Percentiles rank a stretch among this genome's conserved stretches.
phyloP scores from a whole-genome alignment of 1,140 invertebrate genomes.

The Argopecten irradians region DNA sequence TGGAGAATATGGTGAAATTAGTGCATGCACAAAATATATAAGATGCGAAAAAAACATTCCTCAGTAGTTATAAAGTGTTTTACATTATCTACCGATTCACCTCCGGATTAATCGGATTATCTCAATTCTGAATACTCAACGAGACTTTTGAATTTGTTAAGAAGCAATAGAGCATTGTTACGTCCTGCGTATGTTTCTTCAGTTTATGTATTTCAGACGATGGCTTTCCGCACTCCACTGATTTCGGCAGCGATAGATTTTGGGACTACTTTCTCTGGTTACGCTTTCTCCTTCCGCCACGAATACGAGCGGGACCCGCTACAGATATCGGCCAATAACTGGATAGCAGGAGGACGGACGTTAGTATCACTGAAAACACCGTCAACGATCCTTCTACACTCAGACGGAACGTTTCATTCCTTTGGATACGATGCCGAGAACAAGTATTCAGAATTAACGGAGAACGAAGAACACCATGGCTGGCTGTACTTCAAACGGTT shows the following conservation, averaged over 20 bases:
- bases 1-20: no score
- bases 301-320: conserved; percentile 38
- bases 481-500: conserved; percentile 46
- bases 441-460: conserved; percentile 45
- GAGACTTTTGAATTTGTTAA: no score
- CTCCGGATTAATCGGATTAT: no score
- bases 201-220: no score
- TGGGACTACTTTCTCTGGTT: conserved; percentile 49
- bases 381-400: conserved; percentile 28
- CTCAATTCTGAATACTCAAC: no score
- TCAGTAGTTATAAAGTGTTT: no score
- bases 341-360: not conserved
- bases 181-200: no score
- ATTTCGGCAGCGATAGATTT: conserved; percentile 47
- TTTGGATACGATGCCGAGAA: conserved; percentile 49
- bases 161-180: no score
- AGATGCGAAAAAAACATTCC: no score
- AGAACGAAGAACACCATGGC: conserved; percentile 27
- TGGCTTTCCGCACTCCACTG: not conserved
- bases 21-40: no score
- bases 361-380: conserved; percentile 42
- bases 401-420: conserved; percentile 25
- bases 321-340: conserved; percentile 32
- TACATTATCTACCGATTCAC: no score
- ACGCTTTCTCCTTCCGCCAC: conserved; percentile 49